Percentiles rank a stretch among this genome's conserved stretches.
Conservation (phyloP, 2,888 invertebrate genomes). For the Bhutanitis thaidina region DNA sequence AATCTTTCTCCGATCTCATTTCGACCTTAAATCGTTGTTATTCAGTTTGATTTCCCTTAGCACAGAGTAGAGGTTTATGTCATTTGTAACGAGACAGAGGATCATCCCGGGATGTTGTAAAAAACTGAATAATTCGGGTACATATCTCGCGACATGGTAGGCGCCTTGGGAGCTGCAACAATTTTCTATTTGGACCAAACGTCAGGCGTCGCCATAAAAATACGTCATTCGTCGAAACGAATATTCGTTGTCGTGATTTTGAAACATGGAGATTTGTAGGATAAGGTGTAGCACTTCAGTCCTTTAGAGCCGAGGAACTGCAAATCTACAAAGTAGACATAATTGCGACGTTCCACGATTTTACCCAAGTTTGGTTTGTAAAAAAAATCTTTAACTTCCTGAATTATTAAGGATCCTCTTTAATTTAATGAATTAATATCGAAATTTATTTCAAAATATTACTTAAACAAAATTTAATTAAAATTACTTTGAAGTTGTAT, state of each 20-base stretch:
- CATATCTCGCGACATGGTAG: constrained; percentile 58
- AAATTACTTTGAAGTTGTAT: too few relatives aligned
- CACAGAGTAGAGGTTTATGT: constrained; percentile 33
- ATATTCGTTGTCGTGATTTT: constrained; percentile 38
- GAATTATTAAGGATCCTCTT: too few relatives aligned
- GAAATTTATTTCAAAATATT: too few relatives aligned
- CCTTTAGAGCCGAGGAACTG: neutral
- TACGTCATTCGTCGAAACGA: constrained; percentile 50
- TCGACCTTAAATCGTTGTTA: constrained; percentile 18
- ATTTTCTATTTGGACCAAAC: constrained; percentile 61
- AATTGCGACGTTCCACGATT: too few relatives aligned
- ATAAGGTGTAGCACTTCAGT: constrained; percentile 1
- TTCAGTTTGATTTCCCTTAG: constrained; percentile 16
- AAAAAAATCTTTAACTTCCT: too few relatives aligned
- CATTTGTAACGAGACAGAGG: constrained; percentile 34
- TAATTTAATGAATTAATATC: too few relatives aligned
- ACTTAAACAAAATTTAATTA: too few relatives aligned
- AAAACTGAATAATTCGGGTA: constrained; percentile 69
- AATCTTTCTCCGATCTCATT: constrained; percentile 6
- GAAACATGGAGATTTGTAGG: constrained; percentile 29
- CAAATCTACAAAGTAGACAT: too few relatives aligned
- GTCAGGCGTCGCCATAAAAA: constrained; percentile 51
- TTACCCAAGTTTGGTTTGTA: too few relatives aligned
- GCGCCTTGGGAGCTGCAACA: constrained; percentile 61
- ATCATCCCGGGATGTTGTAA: constrained; percentile 54